Conservation (phyloP, 2,797 vertebrate species). For the Vipera latastei region DNA sequence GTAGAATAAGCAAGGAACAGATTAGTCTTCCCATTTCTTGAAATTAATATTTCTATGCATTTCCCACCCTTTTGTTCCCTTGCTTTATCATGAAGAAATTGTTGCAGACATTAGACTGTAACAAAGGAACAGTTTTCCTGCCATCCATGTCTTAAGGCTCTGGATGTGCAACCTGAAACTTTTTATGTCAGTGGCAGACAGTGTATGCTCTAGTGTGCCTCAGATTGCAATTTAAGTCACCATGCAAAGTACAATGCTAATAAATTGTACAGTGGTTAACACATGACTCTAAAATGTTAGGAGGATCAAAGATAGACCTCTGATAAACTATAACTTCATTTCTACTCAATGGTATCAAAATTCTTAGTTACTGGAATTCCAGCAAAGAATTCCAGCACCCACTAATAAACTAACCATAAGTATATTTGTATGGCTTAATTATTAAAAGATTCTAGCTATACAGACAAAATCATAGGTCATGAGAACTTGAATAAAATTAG, state of each 20-base stretch:
- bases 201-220: neutral
- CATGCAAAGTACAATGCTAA: neutral
- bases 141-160: neutral
- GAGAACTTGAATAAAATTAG: neutral
- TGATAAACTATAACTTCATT: neutral
- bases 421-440: neutral
- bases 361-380: neutral
- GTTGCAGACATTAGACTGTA: neutral
- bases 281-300: neutral
- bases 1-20: neutral
- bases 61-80: neutral
- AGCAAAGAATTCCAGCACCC: neutral
- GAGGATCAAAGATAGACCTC: neutral
- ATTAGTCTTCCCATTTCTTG: neutral
- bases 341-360: neutral
- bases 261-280: neutral
- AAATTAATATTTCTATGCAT: neutral
- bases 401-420: neutral
- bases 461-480: neutral
- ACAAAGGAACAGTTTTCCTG: neutral
- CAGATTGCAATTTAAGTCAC: neutral
- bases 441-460: neutral
- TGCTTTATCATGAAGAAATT: neutral
- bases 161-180: neutral
- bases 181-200: neutral